Evolutionary conservation across 2,888 invertebrate genomes (phyloP).

Genomic region (Neelides folsomi): DNA sequence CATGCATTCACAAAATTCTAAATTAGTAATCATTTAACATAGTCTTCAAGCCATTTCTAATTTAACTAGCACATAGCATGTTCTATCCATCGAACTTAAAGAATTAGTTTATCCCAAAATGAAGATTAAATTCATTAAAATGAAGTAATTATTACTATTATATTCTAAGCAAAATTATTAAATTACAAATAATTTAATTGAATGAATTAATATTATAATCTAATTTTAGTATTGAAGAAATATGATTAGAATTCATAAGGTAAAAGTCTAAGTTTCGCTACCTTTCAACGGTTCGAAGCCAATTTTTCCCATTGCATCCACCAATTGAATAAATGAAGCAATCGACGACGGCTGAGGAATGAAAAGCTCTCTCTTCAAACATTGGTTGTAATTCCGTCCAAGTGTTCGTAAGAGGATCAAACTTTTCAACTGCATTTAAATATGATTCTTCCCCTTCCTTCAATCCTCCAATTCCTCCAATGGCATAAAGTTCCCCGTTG

Average conservation of each 20-base stretch:
- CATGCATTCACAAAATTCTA: no score
- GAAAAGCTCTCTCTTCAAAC: slow-evolving; percentile 34
- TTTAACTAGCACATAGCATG: not conserved
- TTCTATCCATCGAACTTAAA: no score
- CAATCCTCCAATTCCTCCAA: slow-evolving; percentile 34
- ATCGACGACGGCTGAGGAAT: slow-evolving; percentile 35
- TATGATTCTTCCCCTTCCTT: slow-evolving; percentile 26
- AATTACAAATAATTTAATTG: no score
- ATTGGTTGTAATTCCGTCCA: slow-evolving; percentile 35
- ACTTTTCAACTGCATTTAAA: slow-evolving; percentile 34
- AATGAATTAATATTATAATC: not conserved
- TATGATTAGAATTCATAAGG: slow-evolving; percentile 2
- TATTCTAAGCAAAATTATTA: no score
- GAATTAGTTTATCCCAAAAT: no score
- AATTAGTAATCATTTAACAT: not conserved
- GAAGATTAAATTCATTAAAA: no score
- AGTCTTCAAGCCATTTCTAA: not conserved
- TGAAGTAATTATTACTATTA: no score
- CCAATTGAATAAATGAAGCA: slow-evolving; percentile 35
- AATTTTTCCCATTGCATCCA: slow-evolving; percentile 35
- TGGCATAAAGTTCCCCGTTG: slow-evolving; percentile 34
- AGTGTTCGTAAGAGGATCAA: slow-evolving; percentile 33
- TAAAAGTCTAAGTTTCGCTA: slow-evolving; percentile 13
- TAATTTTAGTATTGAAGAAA: not conserved
- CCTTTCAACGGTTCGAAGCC: slow-evolving; percentile 35